These are phyloP conservation scores for Ophonus ardosiacus DNA, from an alignment of 2,888 invertebrate genomes.

Conservation along the genomic window DNA sequence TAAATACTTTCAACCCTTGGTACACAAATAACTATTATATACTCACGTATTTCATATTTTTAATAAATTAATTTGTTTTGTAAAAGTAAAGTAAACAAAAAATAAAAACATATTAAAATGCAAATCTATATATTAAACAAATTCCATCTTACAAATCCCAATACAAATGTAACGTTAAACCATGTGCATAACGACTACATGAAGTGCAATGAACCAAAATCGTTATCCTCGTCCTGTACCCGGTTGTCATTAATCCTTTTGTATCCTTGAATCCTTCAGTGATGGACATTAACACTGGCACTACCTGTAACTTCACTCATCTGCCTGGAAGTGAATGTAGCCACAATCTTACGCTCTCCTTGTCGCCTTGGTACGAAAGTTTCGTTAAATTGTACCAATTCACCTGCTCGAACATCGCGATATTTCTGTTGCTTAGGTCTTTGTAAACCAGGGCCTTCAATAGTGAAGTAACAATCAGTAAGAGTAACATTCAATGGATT, in stretches of 20 bases:
- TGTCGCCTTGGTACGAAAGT: slow-evolving; percentile 79
- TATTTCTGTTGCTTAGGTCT: slow-evolving; percentile 80
- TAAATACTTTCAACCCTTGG: too few relatives aligned
- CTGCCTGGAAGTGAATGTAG: slow-evolving; percentile 82
- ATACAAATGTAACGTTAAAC: slow-evolving; percentile 45
- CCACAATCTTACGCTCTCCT: slow-evolving; percentile 82
- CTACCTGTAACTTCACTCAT: slow-evolving; percentile 82
- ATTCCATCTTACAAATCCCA: slow-evolving; percentile 42
- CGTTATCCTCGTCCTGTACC: slow-evolving; percentile 10
- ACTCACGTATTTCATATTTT: too few relatives aligned
- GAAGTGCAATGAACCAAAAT: slow-evolving; percentile 46
- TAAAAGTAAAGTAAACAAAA: too few relatives aligned
- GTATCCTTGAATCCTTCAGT: slow-evolving; percentile 24
- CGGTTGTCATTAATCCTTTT: background rate
- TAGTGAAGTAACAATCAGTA: slow-evolving; percentile 82
- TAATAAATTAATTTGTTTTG: too few relatives aligned
- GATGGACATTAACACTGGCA: slow-evolving; percentile 76
- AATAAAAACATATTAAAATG: slow-evolving; percentile 38
- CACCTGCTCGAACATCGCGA: slow-evolving; percentile 82
- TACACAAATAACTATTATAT: too few relatives aligned
- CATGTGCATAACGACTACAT: slow-evolving; percentile 51
- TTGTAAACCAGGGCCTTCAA: slow-evolving; percentile 84
- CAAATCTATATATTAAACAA: slow-evolving; percentile 55
- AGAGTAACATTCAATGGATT: slow-evolving; percentile 82
- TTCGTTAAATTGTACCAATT: slow-evolving; percentile 81